phyloP scores from a whole-genome alignment of 2,888 invertebrate species.

The Caenorhabditis sulstoni region DNA sequence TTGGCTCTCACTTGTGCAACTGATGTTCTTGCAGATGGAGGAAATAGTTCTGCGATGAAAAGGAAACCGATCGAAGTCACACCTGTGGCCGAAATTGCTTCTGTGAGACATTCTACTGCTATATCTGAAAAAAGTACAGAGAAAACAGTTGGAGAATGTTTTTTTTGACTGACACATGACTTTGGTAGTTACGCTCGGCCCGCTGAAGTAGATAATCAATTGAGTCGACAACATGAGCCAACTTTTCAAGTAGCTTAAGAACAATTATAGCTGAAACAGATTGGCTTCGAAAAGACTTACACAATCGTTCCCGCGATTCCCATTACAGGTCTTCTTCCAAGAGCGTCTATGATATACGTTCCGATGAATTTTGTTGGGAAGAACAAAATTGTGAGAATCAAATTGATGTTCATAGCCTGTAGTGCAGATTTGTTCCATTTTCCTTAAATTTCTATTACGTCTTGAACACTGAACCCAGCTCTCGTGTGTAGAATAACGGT shows the following conservation, averaged over 20 bases:
- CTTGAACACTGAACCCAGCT: slow-evolving; percentile 32
- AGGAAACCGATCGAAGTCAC: slow-evolving; percentile 38
- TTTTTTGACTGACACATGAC: slow-evolving; percentile 36
- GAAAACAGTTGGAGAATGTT: not conserved
- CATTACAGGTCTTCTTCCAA: slow-evolving; percentile 59
- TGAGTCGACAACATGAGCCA: slow-evolving; percentile 38
- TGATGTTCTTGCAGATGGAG: slow-evolving; percentile 61
- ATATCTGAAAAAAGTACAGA: slow-evolving; percentile 42
- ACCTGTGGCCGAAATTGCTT: slow-evolving; percentile 53
- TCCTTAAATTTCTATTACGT: not conserved
- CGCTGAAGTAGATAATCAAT: slow-evolving; percentile 12
- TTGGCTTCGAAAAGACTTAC: slow-evolving; percentile 2
- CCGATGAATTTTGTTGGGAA: slow-evolving; percentile 59
- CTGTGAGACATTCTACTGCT: slow-evolving; percentile 33
- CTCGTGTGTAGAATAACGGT: slow-evolving; percentile 7
- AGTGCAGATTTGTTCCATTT: slow-evolving; percentile 7
- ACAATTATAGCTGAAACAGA: not conserved
- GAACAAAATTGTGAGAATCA: slow-evolving; percentile 41
- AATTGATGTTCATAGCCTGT: slow-evolving; percentile 50
- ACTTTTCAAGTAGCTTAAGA: slow-evolving; percentile 29
- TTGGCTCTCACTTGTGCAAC: slow-evolving; percentile 57
- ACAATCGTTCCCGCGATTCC: slow-evolving; percentile 41
- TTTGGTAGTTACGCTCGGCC: slow-evolving; percentile 14
- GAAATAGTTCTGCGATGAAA: slow-evolving; percentile 60
- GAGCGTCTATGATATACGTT: slow-evolving; percentile 55